These are phyloP conservation scores for Eristalis tenax DNA, from an alignment of 2,888 invertebrate species.

Conservation along the genomic window DNA sequence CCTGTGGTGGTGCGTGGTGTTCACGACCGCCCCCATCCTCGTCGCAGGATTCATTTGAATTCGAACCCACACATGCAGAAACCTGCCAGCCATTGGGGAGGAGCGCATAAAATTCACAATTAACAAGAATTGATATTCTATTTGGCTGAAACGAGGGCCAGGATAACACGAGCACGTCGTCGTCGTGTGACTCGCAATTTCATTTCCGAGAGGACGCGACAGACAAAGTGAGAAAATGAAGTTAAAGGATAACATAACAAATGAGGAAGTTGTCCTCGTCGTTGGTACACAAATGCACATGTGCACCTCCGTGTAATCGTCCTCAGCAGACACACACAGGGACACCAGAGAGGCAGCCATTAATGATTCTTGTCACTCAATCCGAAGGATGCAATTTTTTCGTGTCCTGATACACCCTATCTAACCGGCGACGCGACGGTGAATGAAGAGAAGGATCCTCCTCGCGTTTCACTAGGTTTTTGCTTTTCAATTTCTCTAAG, in stretches of 20 bases:
- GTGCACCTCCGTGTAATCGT: constrained; percentile 16
- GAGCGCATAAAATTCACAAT: constrained; percentile 63
- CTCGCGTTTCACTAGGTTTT: constrained; percentile 17
- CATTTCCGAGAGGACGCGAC: constrained; percentile 48
- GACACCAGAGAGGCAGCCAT: constrained; percentile 41
- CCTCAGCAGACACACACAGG: neutral
- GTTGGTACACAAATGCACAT: constrained; percentile 47
- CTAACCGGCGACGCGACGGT: neutral
- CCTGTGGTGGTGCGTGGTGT: neutral
- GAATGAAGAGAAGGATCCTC: constrained; percentile 4
- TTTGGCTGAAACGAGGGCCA: constrained; percentile 55
- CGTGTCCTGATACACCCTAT: constrained; percentile 25
- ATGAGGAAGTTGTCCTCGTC: constrained; percentile 54
- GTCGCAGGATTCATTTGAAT: constrained; percentile 52
- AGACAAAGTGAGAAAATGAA: constrained; percentile 63
- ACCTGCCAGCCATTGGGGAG: neutral
- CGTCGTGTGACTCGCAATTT: constrained; percentile 23
- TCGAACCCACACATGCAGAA: constrained; percentile 24
- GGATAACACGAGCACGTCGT: constrained; percentile 30
- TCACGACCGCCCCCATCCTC: neutral
- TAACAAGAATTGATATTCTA: constrained; percentile 70
- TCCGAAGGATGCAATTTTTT: constrained; percentile 64
- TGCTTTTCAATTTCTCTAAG: constrained; percentile 30
- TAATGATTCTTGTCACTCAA: constrained; percentile 72
- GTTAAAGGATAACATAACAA: constrained; percentile 67